Evolutionary conservation across 2,888 invertebrate genomes (phyloP), one percentile per base, ranked within the genome.

Genomic region (Acrocera orbiculus): DNA sequence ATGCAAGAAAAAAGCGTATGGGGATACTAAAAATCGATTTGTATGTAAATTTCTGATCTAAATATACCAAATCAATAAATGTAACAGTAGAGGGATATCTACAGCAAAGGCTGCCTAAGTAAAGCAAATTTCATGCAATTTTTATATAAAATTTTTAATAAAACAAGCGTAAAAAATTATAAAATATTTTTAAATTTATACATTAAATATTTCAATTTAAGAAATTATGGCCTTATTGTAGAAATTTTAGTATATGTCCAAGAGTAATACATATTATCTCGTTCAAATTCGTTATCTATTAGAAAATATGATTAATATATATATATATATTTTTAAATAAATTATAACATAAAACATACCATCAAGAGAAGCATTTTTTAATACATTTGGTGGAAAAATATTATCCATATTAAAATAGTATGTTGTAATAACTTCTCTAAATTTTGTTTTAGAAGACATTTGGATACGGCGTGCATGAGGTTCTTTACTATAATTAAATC

Each of bases 351-450:
- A 19, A 16, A 17, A 2, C 13, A 35, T 27, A 56, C 56, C 54
- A 37, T 53, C 53, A 7, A 37, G 41, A 50, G 29, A 46, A 41
- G 50, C 50, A 35, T 47, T 46, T 28, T 51, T 43, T 10, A 52
- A 45, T 39, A 52, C 37, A 16, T 49, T 47, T 1, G 54, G 46
- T 4, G 60, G 60, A 33, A 51, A 57, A 33, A 60, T 49, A 36
- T 56, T 55, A 19, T 58, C 56, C 37, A 52, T 43, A 34, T 47
- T 53, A 14, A 48, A 59, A 22, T 52, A 56, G 39, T 54, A 57
- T 3, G 50, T 54, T 4, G 50, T 52, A 30, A 48, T 45, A 4
- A 53, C 39, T 31, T 51, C 44, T 9, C 50, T 51, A 14, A 53
- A 54, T 16, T 47, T 49, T 30, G 53, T 56, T 4, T 42, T 37